These are phyloP conservation scores for Caenorhabditis imperialis DNA, from an alignment of 2,888 invertebrate species.

Conservation along the genomic window DNA sequence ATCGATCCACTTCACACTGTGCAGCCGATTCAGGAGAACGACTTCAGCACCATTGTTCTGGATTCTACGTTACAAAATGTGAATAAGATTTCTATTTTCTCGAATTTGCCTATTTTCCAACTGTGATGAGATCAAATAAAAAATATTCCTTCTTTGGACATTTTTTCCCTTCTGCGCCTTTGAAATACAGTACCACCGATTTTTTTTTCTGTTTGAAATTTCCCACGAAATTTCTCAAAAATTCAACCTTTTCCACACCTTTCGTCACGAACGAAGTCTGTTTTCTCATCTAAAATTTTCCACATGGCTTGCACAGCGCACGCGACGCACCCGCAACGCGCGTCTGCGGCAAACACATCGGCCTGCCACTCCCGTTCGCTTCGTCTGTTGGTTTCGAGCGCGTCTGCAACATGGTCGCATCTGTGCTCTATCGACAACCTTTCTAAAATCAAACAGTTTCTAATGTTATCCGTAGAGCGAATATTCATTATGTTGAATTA, in stretches of 20 bases:
- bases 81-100: constrained; percentile 2
- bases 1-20: background rate
- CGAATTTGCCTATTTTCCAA: constrained; percentile 16
- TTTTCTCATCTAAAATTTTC: too few relatives aligned
- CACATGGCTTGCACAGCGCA: too few relatives aligned
- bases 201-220: too few relatives aligned
- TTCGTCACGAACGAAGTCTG: too few relatives aligned
- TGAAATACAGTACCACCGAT: too few relatives aligned
- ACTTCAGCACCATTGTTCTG: background rate
- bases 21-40: background rate
- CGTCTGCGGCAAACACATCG: background rate
- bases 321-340: constrained; percentile 45
- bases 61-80: constrained; percentile 3
- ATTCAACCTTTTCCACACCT: too few relatives aligned
- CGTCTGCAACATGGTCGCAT: constrained; percentile 30
- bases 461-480: too few relatives aligned
- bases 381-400: constrained; percentile 24
- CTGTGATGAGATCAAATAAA: constrained; percentile 1
- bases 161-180: too few relatives aligned
- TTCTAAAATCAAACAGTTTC: too few relatives aligned
- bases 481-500: too few relatives aligned
- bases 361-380: constrained; percentile 2
- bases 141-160: background rate
- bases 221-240: too few relatives aligned
- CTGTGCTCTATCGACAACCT: too few relatives aligned